Conservation (phyloP, 2,888 invertebrate species). For the Parochlus steinenii region DNA sequence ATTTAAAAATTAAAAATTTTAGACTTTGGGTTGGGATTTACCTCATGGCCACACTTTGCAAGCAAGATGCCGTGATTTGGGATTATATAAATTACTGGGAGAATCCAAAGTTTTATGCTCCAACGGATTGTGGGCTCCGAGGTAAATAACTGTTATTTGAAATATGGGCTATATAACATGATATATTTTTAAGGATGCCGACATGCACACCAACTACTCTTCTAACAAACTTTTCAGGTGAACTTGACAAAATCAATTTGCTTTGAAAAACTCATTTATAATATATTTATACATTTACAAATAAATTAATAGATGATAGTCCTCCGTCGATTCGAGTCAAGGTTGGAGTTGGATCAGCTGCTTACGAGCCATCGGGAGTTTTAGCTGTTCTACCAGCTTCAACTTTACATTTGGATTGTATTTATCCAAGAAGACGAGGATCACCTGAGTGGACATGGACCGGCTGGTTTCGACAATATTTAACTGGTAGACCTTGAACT, state of each 20-base stretch:
- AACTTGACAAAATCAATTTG: slow-evolving; percentile 8
- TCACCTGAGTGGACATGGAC: slow-evolving; percentile 85
- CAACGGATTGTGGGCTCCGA: slow-evolving; percentile 65
- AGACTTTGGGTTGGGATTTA: slow-evolving; percentile 46
- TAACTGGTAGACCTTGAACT: slow-evolving; percentile 40
- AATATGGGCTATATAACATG: too few species aligned
- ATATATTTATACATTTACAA: too few species aligned
- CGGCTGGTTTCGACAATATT: slow-evolving; percentile 58
- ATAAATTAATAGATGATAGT: slow-evolving; percentile 67
- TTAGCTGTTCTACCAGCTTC: slow-evolving; percentile 66
- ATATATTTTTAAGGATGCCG: too few species aligned
- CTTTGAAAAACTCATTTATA: not conserved
- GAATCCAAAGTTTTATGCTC: slow-evolving; percentile 60
- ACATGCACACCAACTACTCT: slow-evolving; percentile 75
- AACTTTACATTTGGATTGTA: slow-evolving; percentile 65
- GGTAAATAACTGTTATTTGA: too few species aligned
- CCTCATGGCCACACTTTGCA: slow-evolving; percentile 63
- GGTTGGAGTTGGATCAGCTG: slow-evolving; percentile 60
- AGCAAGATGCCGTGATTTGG: slow-evolving; percentile 63
- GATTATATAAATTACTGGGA: slow-evolving; percentile 69
- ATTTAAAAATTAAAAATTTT: slow-evolving; percentile 16
- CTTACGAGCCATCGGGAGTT: slow-evolving; percentile 62
- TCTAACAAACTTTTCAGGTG: slow-evolving; percentile 72
- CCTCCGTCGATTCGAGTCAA: slow-evolving; percentile 67
- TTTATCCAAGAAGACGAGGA: slow-evolving; percentile 56